These are phyloP conservation scores for Agrochola lychnidis DNA, from an alignment of 2,888 invertebrate species.

Conservation along the genomic window DNA sequence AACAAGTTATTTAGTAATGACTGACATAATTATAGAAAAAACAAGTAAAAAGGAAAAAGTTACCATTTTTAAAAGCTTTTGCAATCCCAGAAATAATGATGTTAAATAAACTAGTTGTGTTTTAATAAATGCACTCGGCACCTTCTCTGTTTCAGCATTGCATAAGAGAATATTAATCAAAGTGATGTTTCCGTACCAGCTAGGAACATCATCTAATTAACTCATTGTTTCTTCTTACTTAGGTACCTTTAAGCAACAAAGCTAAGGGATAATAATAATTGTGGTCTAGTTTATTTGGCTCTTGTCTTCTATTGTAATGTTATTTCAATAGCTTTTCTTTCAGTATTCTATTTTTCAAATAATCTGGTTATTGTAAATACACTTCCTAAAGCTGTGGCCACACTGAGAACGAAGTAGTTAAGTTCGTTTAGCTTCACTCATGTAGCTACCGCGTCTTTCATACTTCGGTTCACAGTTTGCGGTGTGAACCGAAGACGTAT, in stretches of 20 bases:
- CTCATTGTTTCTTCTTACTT: not conserved
- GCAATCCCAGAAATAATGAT: too few species aligned
- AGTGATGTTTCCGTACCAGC: constrained; percentile 8
- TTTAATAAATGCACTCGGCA: constrained; percentile 2
- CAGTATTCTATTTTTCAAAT: too few species aligned
- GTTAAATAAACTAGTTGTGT: not conserved
- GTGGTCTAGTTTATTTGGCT: not conserved
- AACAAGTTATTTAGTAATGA: not conserved
- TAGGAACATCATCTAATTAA: constrained; percentile 31
- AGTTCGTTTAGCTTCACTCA: too few species aligned
- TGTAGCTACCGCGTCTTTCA: too few species aligned
- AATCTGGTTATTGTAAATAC: too few species aligned
- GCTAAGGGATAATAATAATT: constrained; percentile 8
- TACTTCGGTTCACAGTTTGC: too few species aligned
- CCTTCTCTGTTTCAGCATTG: not conserved
- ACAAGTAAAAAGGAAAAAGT: not conserved
- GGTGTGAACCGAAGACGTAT: too few species aligned
- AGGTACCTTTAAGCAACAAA: not conserved
- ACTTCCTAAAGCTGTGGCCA: too few species aligned
- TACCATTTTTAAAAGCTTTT: not conserved
- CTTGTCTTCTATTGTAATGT: too few species aligned
- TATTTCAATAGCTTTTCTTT: too few species aligned
- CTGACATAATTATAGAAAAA: not conserved
- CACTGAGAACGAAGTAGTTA: too few species aligned
- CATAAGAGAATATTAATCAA: constrained; percentile 23